These are phyloP conservation scores for Sphaerodactylus townsendi DNA, from an alignment of 2,113 vertebrate species.

Conservation along the genomic window DNA sequence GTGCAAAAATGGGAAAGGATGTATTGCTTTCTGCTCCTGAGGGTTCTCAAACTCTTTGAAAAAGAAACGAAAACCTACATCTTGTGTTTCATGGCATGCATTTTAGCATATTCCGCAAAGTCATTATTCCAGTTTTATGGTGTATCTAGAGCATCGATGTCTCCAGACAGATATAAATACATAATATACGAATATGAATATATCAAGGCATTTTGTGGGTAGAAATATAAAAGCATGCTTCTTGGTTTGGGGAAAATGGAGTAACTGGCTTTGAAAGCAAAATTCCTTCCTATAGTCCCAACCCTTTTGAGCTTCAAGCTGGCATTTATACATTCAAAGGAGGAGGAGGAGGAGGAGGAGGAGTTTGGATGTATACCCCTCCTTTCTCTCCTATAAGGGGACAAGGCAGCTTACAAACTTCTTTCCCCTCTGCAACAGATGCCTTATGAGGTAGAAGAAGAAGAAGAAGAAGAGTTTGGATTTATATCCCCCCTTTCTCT, in stretches of 20 bases:
- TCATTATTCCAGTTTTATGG: conserved; percentile 41
- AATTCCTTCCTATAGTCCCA: background rate
- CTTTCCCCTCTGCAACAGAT: no score
- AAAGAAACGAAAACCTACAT: conserved; percentile 56
- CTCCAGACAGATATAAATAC: background rate
- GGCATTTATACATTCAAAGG: background rate
- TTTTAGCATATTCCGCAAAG: conserved; percentile 72
- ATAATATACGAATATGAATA: background rate
- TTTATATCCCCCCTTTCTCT: no score
- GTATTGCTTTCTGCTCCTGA: conserved; percentile 72
- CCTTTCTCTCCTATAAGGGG: no score
- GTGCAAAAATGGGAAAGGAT: conserved; percentile 74
- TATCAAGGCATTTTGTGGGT: background rate
- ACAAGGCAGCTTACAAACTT: no score
- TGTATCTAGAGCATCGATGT: background rate
- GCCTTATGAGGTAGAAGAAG: no score
- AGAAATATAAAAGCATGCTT: background rate
- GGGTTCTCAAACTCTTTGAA: conserved; percentile 47
- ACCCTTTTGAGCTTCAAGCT: background rate
- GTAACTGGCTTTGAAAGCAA: background rate
- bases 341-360: no score
- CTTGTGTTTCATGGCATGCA: conserved; percentile 66
- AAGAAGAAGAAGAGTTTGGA: no score
- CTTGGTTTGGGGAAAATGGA: background rate
- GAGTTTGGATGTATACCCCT: no score